Percentiles rank a stretch among this genome's conserved stretches.
Evolutionary conservation across 1,140 invertebrate species (phyloP).

Genomic region (Ceratina calcarata): DNA sequence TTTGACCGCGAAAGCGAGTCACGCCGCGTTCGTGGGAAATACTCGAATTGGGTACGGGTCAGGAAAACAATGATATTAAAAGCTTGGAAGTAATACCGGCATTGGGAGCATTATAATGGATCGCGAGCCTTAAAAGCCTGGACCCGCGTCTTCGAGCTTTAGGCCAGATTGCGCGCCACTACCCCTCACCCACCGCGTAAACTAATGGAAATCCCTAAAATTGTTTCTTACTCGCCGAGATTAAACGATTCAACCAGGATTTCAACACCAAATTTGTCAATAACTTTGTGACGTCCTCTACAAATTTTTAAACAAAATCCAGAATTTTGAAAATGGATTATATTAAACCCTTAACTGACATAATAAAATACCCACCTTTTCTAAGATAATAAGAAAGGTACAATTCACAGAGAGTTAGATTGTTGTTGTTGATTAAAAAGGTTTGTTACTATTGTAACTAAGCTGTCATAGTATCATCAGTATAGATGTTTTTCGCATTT

Average conservation of each 20-base stretch:
- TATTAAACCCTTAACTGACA: too few relatives aligned
- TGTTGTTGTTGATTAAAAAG: too few relatives aligned
- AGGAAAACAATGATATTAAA: slow-evolving; percentile 46
- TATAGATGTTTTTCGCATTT: too few relatives aligned
- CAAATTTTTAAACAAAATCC: neutral
- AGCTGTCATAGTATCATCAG: too few relatives aligned
- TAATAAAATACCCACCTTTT: too few relatives aligned
- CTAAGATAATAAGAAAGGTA: too few relatives aligned
- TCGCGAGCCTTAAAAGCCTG: slow-evolving; percentile 25
- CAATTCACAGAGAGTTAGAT: too few relatives aligned
- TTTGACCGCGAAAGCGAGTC: slow-evolving; percentile 10
- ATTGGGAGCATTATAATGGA: slow-evolving; percentile 36
- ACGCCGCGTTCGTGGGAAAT: neutral
- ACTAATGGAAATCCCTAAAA: slow-evolving; percentile 45
- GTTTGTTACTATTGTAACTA: too few relatives aligned
- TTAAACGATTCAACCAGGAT: slow-evolving; percentile 13
- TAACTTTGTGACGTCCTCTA: neutral
- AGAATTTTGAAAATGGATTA: too few relatives aligned
- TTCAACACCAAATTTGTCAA: slow-evolving; percentile 15
- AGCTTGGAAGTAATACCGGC: slow-evolving; percentile 37
- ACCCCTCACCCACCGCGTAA: neutral
- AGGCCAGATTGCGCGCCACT: slow-evolving; percentile 13
- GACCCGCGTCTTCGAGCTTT: slow-evolving; percentile 21
- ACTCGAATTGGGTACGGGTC: slow-evolving; percentile 26
- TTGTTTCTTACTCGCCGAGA: slow-evolving; percentile 25